Evolutionary conservation across 2,888 invertebrate species (phyloP).

Genomic region (Ptilodon capucinus): DNA sequence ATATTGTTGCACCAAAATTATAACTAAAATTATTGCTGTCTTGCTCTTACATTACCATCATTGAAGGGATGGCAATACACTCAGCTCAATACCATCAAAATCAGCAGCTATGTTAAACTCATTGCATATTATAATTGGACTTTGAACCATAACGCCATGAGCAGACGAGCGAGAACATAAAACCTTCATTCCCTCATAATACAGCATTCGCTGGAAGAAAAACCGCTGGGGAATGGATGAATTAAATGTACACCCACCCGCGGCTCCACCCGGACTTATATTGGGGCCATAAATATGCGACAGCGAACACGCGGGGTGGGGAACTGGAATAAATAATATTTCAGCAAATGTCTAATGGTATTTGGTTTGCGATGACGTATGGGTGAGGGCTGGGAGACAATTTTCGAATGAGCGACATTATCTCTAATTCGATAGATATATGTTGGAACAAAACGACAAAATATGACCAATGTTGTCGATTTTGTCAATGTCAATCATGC

Average conservation of each 20-base stretch:
- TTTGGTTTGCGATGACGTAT: not conserved
- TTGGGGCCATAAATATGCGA: slow-evolving; percentile 42
- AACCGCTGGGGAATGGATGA: slow-evolving; percentile 50
- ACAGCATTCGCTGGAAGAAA: slow-evolving; percentile 38
- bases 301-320: slow-evolving; percentile 15
- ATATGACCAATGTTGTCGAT: too few relatives aligned
- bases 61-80: too few relatives aligned
- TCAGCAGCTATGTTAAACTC: too few relatives aligned
- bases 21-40: too few relatives aligned
- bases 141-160: not conserved
- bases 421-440: too few relatives aligned
- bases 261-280: slow-evolving; percentile 44
- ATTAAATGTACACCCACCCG: slow-evolving; percentile 52
- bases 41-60: too few relatives aligned
- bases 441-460: too few relatives aligned
- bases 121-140: slow-evolving; percentile 16
- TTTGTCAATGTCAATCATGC: too few relatives aligned
- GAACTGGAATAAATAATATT: slow-evolving; percentile 4
- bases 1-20: too few relatives aligned
- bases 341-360: slow-evolving; percentile 4
- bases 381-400: not conserved
- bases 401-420: too few relatives aligned
- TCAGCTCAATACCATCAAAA: too few relatives aligned
- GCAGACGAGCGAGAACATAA: slow-evolving; percentile 1
- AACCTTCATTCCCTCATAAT: slow-evolving; percentile 39